These are phyloP conservation scores for Neopelma chrysocephalum DNA, from an alignment of 2,797 vertebrate species.

Conservation along the genomic window DNA sequence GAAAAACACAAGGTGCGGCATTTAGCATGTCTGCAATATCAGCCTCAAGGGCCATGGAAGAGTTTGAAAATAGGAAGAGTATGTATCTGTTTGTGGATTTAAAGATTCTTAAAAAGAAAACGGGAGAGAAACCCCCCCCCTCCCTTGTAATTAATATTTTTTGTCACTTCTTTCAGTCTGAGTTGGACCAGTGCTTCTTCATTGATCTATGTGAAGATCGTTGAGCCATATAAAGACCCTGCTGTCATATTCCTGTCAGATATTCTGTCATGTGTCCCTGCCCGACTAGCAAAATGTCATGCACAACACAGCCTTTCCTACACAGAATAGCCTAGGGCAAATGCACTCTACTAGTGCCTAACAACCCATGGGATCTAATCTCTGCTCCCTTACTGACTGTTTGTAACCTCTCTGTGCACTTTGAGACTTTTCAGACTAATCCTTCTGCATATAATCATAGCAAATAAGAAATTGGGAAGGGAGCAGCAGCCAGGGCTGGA, in stretches of 20 bases:
- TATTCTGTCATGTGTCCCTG: conserved; percentile 55
- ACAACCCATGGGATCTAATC: conserved; percentile 65
- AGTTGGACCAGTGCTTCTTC: conserved; percentile 11
- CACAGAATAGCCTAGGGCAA: conserved; percentile 61
- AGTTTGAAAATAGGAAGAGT: neutral
- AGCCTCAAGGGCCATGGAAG: neutral
- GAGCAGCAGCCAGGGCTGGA: neutral
- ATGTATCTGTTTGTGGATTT: neutral
- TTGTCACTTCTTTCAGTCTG: neutral
- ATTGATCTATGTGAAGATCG: conserved; percentile 47
- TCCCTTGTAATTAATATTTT: neutral
- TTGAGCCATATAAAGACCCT: conserved; percentile 51
- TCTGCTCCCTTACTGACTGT: conserved; percentile 49
- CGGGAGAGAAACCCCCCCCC: fast-evolving
- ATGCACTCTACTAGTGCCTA: conserved; percentile 60
- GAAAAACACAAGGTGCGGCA: neutral
- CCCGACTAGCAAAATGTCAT: conserved; percentile 61
- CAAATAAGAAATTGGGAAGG: neutral
- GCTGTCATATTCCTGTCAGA: conserved; percentile 59
- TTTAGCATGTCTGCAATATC: neutral
- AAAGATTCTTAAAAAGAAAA: neutral
- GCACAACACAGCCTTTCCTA: conserved; percentile 53
- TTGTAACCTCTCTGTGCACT: conserved; percentile 54
- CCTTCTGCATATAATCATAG: neutral
- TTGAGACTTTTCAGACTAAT: conserved; percentile 41